Conservation (phyloP, 2,113 vertebrate genomes). For the Vicugna pacos region DNA sequence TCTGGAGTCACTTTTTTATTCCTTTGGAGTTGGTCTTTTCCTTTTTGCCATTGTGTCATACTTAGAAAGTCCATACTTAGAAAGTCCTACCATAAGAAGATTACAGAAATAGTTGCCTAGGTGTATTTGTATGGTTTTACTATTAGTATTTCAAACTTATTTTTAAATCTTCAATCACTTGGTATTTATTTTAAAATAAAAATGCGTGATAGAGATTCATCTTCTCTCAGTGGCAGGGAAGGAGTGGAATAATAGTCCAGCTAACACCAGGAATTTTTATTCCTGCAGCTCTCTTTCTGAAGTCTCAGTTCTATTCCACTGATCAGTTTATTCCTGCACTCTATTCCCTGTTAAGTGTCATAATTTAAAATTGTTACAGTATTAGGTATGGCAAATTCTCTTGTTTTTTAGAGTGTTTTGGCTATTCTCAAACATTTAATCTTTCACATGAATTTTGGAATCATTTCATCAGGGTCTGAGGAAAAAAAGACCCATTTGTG, state of each 20-base stretch:
- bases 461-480: background rate
- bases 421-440: background rate
- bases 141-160: background rate
- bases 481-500: conserved; percentile 3
- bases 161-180: background rate
- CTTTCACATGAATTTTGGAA: background rate
- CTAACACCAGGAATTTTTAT: background rate
- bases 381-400: background rate
- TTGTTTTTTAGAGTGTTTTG: background rate
- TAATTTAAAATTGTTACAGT: conserved; percentile 20
- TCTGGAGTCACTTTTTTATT: background rate
- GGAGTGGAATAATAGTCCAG: background rate
- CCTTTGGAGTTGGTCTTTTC: background rate
- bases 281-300: background rate
- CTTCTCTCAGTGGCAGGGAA: background rate
- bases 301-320: background rate
- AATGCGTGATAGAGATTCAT: background rate
- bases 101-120: background rate
- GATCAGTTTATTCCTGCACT: background rate
- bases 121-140: background rate
- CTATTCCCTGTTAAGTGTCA: background rate
- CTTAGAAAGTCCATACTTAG: background rate
- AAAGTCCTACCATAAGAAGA: background rate
- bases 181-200: background rate
- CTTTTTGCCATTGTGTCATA: background rate